A percentile compares a stretch with the other conserved stretches of the same genome.
Conservation (phyloP, 2,888 invertebrate species). For the Eupsilia transversa region DNA sequence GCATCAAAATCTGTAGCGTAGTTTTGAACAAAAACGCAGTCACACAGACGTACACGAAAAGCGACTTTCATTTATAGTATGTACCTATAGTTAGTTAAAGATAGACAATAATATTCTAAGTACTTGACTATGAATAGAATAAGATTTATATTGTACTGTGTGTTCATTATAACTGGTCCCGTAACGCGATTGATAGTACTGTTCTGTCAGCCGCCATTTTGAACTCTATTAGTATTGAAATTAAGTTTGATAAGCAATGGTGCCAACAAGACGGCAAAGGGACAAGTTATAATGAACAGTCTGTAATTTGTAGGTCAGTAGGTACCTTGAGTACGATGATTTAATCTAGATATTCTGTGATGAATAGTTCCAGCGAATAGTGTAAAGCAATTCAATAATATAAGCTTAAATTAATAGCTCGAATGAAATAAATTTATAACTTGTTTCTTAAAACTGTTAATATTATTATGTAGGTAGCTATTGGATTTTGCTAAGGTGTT, state of each 20-base stretch:
- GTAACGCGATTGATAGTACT: too few species aligned
- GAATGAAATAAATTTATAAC: conserved; percentile 1
- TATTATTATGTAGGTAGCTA: too few species aligned
- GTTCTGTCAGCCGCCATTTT: too few species aligned
- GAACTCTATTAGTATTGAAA: too few species aligned
- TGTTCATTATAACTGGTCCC: too few species aligned
- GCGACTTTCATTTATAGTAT: neutral
- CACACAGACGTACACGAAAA: neutral
- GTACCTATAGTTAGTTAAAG: too few species aligned
- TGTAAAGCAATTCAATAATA: neutral
- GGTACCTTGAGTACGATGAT: conserved; percentile 43
- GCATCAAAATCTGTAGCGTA: neutral
- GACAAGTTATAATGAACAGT: too few species aligned
- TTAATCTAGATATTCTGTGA: conserved; percentile 24
- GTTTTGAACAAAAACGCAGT: neutral
- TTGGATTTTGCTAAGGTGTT: neutral
- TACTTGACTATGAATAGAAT: conserved; percentile 15
- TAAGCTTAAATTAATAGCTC: neutral
- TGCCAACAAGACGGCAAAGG: too few species aligned
- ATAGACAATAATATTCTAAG: neutral
- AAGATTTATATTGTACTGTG: conserved; percentile 40
- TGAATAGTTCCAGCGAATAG: conserved; percentile 1
- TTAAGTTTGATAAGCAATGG: too few species aligned
- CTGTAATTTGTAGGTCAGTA: conserved; percentile 47
- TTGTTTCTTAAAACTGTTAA: neutral